Conservation (phyloP, 2,113 vertebrate genomes). For the Corvus moneduloides region DNA sequence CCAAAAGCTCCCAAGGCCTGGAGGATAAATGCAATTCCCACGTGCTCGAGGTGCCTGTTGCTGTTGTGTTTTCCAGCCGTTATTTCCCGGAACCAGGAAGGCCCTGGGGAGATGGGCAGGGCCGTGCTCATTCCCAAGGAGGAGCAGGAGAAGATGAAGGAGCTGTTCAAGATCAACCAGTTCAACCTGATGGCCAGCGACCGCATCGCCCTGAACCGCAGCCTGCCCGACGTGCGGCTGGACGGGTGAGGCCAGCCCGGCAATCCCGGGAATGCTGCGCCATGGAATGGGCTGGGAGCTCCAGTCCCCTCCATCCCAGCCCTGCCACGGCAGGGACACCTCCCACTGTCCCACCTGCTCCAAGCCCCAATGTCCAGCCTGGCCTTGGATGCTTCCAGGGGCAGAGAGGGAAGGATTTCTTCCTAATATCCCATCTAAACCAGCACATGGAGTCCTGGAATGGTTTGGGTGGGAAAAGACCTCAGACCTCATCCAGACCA, state of each 20-base stretch:
- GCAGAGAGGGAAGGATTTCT: neutral
- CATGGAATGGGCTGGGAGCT: neutral
- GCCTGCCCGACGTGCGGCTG: conserved; percentile 91
- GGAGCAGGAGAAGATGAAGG: conserved; percentile 97
- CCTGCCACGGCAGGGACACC: neutral
- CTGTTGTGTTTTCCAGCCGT: conserved; percentile 78
- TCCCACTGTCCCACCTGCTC: neutral
- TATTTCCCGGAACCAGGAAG: conserved; percentile 91
- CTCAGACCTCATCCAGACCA: rapidly evolving
- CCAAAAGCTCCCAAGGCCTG: rapidly evolving
- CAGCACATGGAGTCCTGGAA: neutral
- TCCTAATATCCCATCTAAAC: neutral
- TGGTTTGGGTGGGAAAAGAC: neutral
- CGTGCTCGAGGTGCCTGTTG: rapidly evolving
- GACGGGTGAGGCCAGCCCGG: conserved; percentile 80
- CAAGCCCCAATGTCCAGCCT: neutral
- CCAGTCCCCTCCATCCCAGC: neutral
- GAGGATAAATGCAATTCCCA: rapidly evolving
- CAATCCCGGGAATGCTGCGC: too few relatives aligned
- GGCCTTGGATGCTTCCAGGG: neutral
- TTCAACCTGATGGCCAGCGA: conserved; percentile 99
- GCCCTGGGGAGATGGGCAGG: conserved; percentile 96
- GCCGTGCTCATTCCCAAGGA: conserved; percentile 91
- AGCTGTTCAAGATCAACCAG: conserved; percentile 98
- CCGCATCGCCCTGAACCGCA: conserved; percentile 94